Conservation (phyloP, 2,888 invertebrate genomes). For the Chaetoderma sp. region DNA sequence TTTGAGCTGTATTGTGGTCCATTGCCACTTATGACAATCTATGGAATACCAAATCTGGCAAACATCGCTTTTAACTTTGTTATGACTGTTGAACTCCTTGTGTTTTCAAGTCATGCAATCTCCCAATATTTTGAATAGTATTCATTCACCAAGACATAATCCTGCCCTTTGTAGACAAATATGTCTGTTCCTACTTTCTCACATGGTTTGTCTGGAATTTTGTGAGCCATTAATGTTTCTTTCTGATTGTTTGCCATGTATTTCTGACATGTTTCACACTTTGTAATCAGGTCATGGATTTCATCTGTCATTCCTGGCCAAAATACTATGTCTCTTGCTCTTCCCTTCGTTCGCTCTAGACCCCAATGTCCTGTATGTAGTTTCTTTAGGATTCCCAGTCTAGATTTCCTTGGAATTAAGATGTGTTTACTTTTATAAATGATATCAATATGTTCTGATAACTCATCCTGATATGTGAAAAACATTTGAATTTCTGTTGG, state of each 20-base stretch:
- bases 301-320: constrained; percentile 31
- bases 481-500: constrained; percentile 14
- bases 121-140: constrained; percentile 17
- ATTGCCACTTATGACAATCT: constrained; percentile 30
- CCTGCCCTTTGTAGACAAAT: constrained; percentile 15
- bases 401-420: constrained; percentile 14
- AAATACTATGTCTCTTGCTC: constrained; percentile 22
- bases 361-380: constrained; percentile 22
- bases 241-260: constrained; percentile 7
- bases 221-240: constrained; percentile 9
- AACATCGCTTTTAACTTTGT: not conserved
- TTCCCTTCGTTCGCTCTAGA: constrained; percentile 20
- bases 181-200: constrained; percentile 22
- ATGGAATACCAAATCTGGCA: constrained; percentile 26
- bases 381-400: constrained; percentile 16
- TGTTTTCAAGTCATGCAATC: not conserved
- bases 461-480: constrained; percentile 21
- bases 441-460: constrained; percentile 24
- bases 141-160: constrained; percentile 19
- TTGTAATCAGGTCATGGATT: constrained; percentile 9
- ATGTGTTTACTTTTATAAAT: constrained; percentile 29
- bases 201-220: constrained; percentile 23
- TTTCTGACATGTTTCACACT: constrained; percentile 14
- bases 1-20: constrained; percentile 31
- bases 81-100: not conserved